phyloP scores from a whole-genome alignment of 1,140 invertebrate species.

The Leptopilina boulardi region DNA sequence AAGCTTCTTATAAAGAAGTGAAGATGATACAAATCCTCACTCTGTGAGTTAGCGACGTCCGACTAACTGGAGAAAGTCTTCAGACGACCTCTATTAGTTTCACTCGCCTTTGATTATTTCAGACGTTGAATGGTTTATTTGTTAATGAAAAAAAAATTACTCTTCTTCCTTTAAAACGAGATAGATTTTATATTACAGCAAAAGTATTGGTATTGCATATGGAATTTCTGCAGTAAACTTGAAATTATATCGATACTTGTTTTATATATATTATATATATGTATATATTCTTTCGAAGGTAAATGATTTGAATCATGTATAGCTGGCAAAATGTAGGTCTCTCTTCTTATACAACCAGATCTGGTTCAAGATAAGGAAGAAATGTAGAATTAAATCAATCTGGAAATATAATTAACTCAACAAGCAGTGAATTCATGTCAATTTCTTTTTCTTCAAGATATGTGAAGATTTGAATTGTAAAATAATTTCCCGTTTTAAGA shows the following conservation, averaged over 20 bases:
- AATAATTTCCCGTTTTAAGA: not conserved
- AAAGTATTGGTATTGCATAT: not conserved
- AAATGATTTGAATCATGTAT: not conserved
- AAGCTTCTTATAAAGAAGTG: slow-evolving; percentile 11
- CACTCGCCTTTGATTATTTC: not conserved
- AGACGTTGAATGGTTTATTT: not conserved
- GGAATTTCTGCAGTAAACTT: not conserved
- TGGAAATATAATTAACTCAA: slow-evolving; percentile 19
- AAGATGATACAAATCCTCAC: slow-evolving; percentile 24
- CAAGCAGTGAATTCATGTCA: slow-evolving; percentile 11
- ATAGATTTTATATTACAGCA: not conserved
- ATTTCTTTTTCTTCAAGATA: not conserved
- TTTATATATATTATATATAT: not conserved
- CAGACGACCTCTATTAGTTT: slow-evolving; percentile 24
- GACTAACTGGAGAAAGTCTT: slow-evolving; percentile 29
- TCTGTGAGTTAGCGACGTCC: slow-evolving; percentile 16
- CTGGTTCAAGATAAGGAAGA: slow-evolving; percentile 11
- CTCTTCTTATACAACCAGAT: slow-evolving; percentile 19
- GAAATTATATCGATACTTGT: slow-evolving; percentile 8
- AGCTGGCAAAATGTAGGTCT: slow-evolving; percentile 1
- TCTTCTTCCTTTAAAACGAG: not conserved
- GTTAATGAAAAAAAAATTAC: not conserved
- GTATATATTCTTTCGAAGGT: not conserved
- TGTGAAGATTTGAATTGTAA: not conserved
- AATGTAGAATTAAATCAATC: slow-evolving; percentile 20